These are phyloP conservation scores for Dinocampus coccinellae DNA, from an alignment of 2,888 invertebrate genomes.

Conservation along the genomic window DNA sequence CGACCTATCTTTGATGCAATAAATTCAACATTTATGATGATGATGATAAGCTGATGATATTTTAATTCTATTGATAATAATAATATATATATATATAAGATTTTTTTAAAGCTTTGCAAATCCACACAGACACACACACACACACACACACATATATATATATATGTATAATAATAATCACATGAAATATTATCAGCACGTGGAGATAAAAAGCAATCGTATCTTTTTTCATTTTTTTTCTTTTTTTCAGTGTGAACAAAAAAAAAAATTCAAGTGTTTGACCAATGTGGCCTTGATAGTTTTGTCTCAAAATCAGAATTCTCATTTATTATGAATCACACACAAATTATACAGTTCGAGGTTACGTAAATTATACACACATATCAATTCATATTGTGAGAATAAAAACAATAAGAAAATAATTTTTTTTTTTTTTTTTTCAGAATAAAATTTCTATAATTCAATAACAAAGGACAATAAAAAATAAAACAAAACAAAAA, in stretches of 20 bases:
- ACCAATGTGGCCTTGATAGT: constrained; percentile 54
- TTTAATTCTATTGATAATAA: too few relatives aligned
- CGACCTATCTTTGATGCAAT: constrained; percentile 68
- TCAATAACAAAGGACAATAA: not conserved
- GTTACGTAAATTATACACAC: not conserved
- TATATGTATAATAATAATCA: constrained; percentile 9
- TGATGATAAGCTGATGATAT: not conserved
- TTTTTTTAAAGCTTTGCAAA: too few relatives aligned
- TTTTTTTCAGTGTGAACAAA: too few relatives aligned
- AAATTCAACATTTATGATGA: constrained; percentile 14
- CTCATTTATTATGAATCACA: constrained; percentile 32
- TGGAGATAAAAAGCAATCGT: constrained; percentile 33
- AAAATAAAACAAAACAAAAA: too few relatives aligned
- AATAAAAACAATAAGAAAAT: too few relatives aligned
- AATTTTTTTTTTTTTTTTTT: too few relatives aligned
- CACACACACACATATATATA: too few relatives aligned
- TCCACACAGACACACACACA: too few relatives aligned
- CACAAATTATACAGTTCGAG: constrained; percentile 24
- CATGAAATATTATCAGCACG: constrained; percentile 20
- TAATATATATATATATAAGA: too few relatives aligned
- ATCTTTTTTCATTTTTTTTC: constrained; percentile 22
- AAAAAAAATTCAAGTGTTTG: constrained; percentile 37
- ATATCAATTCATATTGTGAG: too few relatives aligned
- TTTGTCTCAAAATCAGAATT: constrained; percentile 57
- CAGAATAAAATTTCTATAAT: not conserved